A percentile compares a stretch with the other conserved stretches of the same genome.
Evolutionary conservation across 1,140 invertebrate species (phyloP).

Genomic region (Drosophila neocordata): DNA sequence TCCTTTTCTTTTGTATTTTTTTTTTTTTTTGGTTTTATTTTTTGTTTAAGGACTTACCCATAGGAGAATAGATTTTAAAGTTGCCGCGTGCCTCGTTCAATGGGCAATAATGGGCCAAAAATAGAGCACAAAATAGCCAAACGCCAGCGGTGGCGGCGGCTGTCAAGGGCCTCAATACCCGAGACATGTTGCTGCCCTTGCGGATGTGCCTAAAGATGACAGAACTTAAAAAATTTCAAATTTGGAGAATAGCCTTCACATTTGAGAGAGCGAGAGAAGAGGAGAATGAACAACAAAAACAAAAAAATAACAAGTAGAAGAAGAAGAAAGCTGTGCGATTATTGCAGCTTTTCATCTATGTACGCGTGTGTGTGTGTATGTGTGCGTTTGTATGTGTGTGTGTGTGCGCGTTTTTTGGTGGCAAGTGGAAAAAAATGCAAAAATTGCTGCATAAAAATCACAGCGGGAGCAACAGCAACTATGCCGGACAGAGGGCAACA

Average conservation of each 20-base stretch:
- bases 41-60: conserved; percentile 47
- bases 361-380: background rate
- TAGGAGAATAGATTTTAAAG: conserved; percentile 23
- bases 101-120: conserved; percentile 31
- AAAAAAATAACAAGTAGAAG: background rate
- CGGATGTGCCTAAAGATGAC: conserved; percentile 28
- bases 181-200: conserved; percentile 44
- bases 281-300: background rate
- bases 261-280: background rate
- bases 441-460: conserved; percentile 58
- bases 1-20: too few relatives aligned
- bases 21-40: too few relatives aligned
- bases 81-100: conserved; percentile 35
- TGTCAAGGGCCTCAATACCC: conserved; percentile 52
- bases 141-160: conserved; percentile 49
- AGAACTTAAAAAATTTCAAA: conserved; percentile 1
- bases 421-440: conserved; percentile 11
- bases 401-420: background rate
- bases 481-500: conserved; percentile 54
- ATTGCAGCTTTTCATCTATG: background rate
- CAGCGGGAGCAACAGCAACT: conserved; percentile 45
- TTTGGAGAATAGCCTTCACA: conserved; percentile 1
- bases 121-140: conserved; percentile 65
- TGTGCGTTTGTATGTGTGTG: background rate
- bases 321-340: background rate